Conservation (phyloP, 2,797 vertebrate species). For the Pampus argenteus region DNA sequence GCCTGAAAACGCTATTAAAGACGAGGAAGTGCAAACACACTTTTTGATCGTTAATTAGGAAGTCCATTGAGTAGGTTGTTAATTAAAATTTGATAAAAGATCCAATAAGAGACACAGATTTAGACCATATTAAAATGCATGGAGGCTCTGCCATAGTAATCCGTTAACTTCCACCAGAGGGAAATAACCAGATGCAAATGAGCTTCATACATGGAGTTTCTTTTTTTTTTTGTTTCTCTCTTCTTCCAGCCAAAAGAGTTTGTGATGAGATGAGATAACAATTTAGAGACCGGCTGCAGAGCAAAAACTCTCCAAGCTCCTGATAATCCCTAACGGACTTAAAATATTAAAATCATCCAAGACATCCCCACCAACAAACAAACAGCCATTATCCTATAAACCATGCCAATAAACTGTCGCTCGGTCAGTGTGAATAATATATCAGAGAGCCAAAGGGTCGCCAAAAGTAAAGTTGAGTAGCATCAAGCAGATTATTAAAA, state of each 20-base stretch:
- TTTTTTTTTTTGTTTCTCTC: neutral
- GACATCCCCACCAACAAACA: neutral
- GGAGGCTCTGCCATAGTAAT: conserved; percentile 67
- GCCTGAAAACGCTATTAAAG: conserved; percentile 15
- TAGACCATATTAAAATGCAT: conserved; percentile 65
- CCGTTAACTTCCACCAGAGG: conserved; percentile 55
- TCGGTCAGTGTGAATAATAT: neutral
- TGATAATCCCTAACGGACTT: neutral
- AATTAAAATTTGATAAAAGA: conserved; percentile 71
- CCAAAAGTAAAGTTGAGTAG: neutral
- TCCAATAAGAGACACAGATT: conserved; percentile 64
- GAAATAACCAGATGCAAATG: conserved; percentile 63
- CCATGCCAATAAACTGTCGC: too few species aligned
- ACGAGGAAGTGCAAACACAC: conserved; percentile 29
- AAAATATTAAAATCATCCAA: conserved; percentile 12
- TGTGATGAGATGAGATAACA: conserved; percentile 36
- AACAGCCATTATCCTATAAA: conserved; percentile 4
- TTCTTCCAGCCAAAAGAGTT: conserved; percentile 18
- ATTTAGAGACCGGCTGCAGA: conserved; percentile 11
- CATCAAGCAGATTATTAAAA: neutral
- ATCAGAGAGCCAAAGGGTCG: neutral
- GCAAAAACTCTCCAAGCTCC: neutral
- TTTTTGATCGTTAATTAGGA: conserved; percentile 52
- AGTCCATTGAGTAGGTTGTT: conserved; percentile 58
- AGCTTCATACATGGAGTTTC: conserved; percentile 22